These are phyloP conservation scores for Mus caroli DNA, from an alignment of 2,797 vertebrate genomes.

Conservation along the genomic window DNA sequence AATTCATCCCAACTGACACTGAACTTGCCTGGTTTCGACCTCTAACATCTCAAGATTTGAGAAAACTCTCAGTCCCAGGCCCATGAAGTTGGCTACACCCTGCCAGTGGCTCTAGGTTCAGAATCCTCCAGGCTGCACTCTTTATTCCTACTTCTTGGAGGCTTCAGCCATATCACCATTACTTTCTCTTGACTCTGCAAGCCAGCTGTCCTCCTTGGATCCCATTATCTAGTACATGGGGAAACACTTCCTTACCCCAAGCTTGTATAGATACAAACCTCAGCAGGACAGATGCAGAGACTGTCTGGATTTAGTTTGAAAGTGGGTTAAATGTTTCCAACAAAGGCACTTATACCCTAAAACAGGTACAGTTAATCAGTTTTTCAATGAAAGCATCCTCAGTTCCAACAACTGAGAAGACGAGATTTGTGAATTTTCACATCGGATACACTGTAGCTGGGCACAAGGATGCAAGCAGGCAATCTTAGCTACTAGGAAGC, in stretches of 20 bases:
- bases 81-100: background rate
- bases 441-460: background rate
- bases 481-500: background rate
- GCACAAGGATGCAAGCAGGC: background rate
- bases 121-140: background rate
- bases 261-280: background rate
- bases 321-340: background rate
- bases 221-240: background rate
- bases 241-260: background rate
- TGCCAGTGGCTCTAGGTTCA: background rate
- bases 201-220: background rate
- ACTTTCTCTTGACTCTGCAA: background rate
- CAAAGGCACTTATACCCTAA: background rate
- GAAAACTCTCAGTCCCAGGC: background rate
- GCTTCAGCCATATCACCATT: background rate
- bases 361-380: background rate
- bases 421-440: background rate
- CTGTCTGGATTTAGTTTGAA: background rate
- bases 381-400: background rate
- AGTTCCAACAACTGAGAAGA: background rate
- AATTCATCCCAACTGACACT: background rate
- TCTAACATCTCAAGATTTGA: background rate
- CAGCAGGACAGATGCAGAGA: background rate
- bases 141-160: background rate
- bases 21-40: background rate